These are phyloP conservation scores for Shinisaurus crocodilurus DNA, from an alignment of 2,113 vertebrate species.

Conservation along the genomic window DNA sequence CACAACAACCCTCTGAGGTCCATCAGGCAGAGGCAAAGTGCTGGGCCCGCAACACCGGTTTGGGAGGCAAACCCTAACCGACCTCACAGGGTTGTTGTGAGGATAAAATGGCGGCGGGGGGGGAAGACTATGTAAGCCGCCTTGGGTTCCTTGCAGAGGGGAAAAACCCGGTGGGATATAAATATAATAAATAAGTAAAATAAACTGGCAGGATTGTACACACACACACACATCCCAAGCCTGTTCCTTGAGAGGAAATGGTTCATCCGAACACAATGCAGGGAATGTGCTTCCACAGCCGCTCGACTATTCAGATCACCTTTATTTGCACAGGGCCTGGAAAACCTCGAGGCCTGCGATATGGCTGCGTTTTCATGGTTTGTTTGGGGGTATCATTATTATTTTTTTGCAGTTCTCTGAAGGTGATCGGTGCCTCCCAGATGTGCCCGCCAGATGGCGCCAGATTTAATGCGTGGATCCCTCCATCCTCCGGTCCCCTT, in stretches of 20 bases:
- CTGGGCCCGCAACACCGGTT: no score
- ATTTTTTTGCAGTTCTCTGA: not conserved
- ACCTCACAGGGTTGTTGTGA: no score
- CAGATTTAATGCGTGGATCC: not conserved
- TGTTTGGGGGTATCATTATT: not conserved
- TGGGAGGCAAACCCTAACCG: no score
- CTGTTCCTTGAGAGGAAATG: not conserved
- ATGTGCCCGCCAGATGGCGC: conserved; percentile 63
- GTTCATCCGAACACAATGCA: not conserved
- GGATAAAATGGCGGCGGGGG: no score
- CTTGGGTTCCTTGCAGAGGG: no score
- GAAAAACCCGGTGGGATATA: no score
- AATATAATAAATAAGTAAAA: no score
- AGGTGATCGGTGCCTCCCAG: not conserved
- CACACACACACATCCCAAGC: no score
- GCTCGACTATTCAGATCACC: no score
- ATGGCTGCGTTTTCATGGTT: not conserved
- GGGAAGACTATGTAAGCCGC: no score
- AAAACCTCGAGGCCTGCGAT: not conserved
- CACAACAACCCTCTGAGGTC: not conserved
- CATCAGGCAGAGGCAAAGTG: no score
- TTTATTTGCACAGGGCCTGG: not conserved
- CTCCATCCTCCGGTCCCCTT: not conserved
- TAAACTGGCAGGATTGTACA: not conserved
- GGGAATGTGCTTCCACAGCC: not conserved